Evolutionary conservation across 2,113 vertebrate genomes (phyloP).

Genomic region (Strix aluco): DNA sequence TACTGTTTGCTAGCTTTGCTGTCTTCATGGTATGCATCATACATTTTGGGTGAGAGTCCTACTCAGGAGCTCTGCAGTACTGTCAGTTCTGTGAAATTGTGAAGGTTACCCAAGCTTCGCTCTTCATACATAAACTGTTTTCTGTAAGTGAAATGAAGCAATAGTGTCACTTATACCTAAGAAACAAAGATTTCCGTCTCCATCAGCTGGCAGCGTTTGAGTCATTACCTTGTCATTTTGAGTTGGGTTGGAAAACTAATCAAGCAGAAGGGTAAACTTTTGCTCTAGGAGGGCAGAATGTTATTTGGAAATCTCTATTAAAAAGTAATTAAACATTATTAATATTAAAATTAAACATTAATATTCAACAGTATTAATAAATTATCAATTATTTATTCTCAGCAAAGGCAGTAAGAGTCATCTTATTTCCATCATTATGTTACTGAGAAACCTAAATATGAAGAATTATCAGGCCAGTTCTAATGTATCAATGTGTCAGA

Average conservation of each 20-base stretch:
- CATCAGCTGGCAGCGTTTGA: not conserved
- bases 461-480: not conserved
- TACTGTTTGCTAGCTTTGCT: not conserved
- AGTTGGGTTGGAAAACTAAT: not conserved
- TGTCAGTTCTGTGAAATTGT: not conserved
- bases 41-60: not conserved
- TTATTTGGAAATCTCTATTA: not conserved
- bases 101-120: not conserved
- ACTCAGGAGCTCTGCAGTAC: not conserved
- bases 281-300: not conserved
- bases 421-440: not conserved
- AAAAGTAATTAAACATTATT: conserved; percentile 13
- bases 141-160: not conserved
- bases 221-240: not conserved
- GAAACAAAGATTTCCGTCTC: not conserved
- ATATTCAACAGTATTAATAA: not conserved
- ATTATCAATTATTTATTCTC: not conserved
- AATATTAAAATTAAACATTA: not conserved
- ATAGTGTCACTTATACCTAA: not conserved
- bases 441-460: not conserved
- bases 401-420: not conserved
- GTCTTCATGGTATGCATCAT: accelerated
- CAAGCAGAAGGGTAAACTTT: conserved; percentile 14
- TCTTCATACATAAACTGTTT: not conserved
- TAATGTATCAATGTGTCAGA: not conserved